phyloP scores from a whole-genome alignment of 2,888 invertebrate genomes.

The Acheta domesticus region DNA sequence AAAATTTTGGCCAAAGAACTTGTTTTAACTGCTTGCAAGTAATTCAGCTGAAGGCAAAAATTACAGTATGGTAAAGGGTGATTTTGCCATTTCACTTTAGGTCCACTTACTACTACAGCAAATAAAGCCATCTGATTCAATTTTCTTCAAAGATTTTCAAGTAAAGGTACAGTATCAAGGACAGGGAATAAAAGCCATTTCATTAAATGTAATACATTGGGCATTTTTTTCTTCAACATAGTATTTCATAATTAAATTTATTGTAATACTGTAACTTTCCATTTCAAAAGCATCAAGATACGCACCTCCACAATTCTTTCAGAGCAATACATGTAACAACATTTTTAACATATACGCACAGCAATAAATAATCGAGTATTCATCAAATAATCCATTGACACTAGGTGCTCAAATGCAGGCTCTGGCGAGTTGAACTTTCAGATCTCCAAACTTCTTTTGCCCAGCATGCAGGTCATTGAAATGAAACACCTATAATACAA shows the following conservation, averaged over 20 bases:
- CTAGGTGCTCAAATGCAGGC: constrained; percentile 5
- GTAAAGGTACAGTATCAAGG: no score
- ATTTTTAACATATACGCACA: neutral
- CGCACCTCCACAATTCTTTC: neutral
- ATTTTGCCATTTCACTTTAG: no score
- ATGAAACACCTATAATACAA: constrained; percentile 26
- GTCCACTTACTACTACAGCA: no score
- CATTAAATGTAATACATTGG: no score
- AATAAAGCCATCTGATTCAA: no score
- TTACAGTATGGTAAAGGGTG: no score
- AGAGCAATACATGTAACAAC: constrained; percentile 18
- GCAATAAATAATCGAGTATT: neutral
- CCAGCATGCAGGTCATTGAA: neutral
- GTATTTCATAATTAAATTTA: neutral
- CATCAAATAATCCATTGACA: neutral
- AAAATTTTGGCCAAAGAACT: no score
- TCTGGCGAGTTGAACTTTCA: neutral
- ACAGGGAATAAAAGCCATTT: no score
- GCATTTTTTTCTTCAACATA: neutral
- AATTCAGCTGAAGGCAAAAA: no score
- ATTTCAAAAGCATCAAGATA: neutral
- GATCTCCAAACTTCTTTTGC: neutral
- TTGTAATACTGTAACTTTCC: neutral
- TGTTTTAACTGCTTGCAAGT: no score
- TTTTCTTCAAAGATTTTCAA: no score